phyloP scores from a whole-genome alignment of 2,888 invertebrate genomes.

The Lasioglossum calceatum region DNA sequence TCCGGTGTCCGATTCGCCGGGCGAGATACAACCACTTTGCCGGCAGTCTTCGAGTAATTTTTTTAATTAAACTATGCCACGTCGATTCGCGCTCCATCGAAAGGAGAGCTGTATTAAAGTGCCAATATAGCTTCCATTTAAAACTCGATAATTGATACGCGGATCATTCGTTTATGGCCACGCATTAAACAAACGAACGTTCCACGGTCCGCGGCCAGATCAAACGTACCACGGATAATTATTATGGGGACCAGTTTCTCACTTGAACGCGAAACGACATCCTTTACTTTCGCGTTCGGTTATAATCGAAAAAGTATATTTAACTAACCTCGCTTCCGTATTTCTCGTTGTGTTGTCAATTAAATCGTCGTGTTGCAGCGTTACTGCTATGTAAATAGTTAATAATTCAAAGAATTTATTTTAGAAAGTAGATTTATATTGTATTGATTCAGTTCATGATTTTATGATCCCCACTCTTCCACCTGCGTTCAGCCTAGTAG shows the following conservation, averaged over 20 bases:
- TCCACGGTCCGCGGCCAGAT: background rate
- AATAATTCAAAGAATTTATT: too few species aligned
- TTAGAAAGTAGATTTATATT: too few species aligned
- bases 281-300: background rate
- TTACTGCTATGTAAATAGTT: background rate
- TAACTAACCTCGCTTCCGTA: background rate
- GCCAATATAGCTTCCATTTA: background rate
- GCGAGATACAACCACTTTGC: background rate
- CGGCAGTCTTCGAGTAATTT: background rate
- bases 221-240: background rate
- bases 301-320: background rate
- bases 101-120: background rate
- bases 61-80: slow-evolving; percentile 5
- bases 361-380: background rate
- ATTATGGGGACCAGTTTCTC: background rate
- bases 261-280: background rate
- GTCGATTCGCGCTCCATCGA: background rate
- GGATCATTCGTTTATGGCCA: background rate
- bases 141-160: background rate
- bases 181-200: background rate
- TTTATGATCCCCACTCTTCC: too few species aligned
- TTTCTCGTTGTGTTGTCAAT: background rate
- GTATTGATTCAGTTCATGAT: too few species aligned
- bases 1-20: background rate
- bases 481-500: too few species aligned